Conservation (phyloP, 2,113 vertebrate genomes). For the Alces alces region DNA sequence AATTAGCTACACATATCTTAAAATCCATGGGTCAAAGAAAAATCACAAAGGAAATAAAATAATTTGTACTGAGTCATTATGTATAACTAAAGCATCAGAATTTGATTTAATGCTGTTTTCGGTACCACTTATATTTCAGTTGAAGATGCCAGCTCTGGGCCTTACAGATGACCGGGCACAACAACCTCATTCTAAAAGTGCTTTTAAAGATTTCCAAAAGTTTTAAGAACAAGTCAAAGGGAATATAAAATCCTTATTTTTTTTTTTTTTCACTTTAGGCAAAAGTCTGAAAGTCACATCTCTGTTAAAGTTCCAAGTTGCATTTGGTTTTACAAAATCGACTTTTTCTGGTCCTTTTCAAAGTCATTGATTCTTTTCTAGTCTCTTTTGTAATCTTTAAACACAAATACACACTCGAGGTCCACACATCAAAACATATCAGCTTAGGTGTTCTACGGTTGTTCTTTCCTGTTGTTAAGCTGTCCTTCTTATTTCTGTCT, state of each 20-base stretch:
- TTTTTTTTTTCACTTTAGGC: neutral
- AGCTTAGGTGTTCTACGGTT: neutral
- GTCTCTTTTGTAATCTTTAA: neutral
- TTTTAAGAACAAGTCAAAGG: neutral
- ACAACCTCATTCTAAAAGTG: neutral
- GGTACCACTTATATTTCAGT: neutral
- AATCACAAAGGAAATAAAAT: neutral
- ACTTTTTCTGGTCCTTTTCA: neutral
- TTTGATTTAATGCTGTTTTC: neutral
- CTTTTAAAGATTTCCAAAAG: neutral
- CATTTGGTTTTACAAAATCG: neutral
- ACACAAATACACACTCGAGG: neutral
- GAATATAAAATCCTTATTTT: neutral
- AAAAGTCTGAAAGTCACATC: neutral
- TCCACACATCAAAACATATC: neutral
- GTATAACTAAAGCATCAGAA: neutral
- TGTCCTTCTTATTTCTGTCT: neutral
- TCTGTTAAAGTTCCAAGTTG: neutral
- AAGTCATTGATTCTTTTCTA: neutral
- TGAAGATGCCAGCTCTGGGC: neutral
- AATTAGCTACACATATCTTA: neutral
- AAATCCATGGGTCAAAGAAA: neutral
- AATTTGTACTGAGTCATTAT: neutral
- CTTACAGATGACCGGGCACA: accelerated
- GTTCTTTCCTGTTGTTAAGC: neutral